phyloP scores from a whole-genome alignment of 1,140 invertebrate genomes.

The Batillaria attramentaria region DNA sequence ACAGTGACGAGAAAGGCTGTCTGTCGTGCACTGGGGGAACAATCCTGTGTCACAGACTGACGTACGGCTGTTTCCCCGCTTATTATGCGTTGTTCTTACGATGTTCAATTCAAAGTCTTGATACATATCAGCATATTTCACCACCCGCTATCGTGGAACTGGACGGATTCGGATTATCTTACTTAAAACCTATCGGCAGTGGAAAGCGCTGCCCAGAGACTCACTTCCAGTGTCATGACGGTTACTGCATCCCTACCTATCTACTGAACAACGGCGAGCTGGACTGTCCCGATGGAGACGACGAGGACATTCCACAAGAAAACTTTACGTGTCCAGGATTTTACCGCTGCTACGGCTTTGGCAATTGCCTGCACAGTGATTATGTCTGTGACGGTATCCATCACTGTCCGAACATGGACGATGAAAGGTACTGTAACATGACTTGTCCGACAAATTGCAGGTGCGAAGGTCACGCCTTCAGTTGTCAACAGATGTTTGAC shows the following conservation, averaged over 20 bases:
- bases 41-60: conserved; percentile 9
- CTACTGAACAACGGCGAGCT: neutral
- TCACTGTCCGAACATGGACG: conserved; percentile 36
- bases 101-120: too few species aligned
- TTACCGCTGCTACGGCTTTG: conserved; percentile 26
- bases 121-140: neutral
- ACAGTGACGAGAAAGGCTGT: conserved; percentile 36
- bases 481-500: neutral
- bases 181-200: neutral
- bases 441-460: conserved; percentile 20
- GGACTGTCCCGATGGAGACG: neutral
- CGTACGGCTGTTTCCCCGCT: conserved; percentile 24
- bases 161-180: conserved; percentile 8
- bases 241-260: conserved; percentile 8
- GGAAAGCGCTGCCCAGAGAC: neutral
- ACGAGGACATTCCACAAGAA: neutral
- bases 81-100: neutral
- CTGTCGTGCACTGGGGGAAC: conserved; percentile 5
- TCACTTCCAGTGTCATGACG: neutral
- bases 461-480: conserved; percentile 28
- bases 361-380: conserved; percentile 11
- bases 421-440: conserved; percentile 25
- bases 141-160: neutral
- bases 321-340: neutral
- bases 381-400: conserved; percentile 29